Evolutionary conservation across 2,113 vertebrate genomes (phyloP), one percentile per base, ranked within the genome.

Genomic region (Indicator maculatus): DNA sequence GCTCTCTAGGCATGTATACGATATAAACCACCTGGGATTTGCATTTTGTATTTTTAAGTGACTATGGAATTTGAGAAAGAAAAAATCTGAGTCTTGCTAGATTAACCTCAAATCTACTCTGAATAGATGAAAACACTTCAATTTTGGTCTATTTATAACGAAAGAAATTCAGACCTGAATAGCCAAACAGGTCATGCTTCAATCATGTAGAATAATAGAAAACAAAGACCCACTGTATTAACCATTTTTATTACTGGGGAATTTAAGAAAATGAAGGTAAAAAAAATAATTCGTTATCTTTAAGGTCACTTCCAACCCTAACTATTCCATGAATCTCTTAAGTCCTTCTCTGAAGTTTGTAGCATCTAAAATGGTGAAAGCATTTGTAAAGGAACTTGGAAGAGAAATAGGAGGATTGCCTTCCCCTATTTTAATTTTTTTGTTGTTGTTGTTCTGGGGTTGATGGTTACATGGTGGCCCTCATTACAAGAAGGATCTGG

Each of bases 371-470:
- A 27, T 60, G 31, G 18, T 60, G 28, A 47, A 67, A 82, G 2
- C 9, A 13, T 31, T 52, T 69, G 56, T 18, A 63, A 79, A 36
- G 18, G 13, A 36, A 47, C 4, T 24, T 52, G 50, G 58, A 47
- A 31, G 9, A 56, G 33, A 26, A 64, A 33, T 2, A 2, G 21
- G 2, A 16, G 41, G 13, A 31, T n/a, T 26, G 38, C 33, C 0
- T 52, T 45, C 36, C 5, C 0, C 4, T 39, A 45, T 39, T 83
- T 83, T 16, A 0, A 8, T 7, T 7, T 38, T 58, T 74, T 67
- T 23, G n/a, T n/a, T n/a, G n/a, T n/a, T 72, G 24, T 18, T 65
- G 3, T 5, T 59, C 3, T 52, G 58, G 17, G 5, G 4, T 16
- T 75, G 5, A 0, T n/a, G 27, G 5, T 28, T 82, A 20, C 27